phyloP scores from a whole-genome alignment of 2,888 invertebrate species.

The Pachymerium ferrugineum region DNA sequence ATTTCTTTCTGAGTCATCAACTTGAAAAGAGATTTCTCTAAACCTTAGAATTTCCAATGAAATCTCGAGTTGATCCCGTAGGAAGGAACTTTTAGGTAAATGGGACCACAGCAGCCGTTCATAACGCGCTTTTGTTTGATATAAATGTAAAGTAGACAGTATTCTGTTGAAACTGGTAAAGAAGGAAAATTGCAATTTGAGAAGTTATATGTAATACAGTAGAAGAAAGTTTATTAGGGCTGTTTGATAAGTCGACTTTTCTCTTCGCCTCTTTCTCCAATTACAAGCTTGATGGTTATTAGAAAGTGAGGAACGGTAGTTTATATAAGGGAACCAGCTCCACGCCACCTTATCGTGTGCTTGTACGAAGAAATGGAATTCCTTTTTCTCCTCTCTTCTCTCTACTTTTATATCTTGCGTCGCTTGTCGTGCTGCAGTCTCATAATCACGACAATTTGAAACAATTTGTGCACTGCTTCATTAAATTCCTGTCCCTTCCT shows the following conservation, averaged over 20 bases:
- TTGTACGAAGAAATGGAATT: constrained; percentile 22
- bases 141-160: constrained; percentile 5
- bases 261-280: constrained; percentile 15
- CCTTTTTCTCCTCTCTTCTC: background rate
- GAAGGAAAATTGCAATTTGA: background rate
- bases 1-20: constrained; percentile 19
- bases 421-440: constrained; percentile 27
- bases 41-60: constrained; percentile 25
- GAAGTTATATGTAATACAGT: background rate
- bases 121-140: constrained; percentile 20
- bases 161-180: background rate
- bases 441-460: constrained; percentile 27
- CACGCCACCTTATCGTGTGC: constrained; percentile 27
- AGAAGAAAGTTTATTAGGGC: background rate
- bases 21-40: constrained; percentile 12
- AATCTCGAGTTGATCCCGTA: constrained; percentile 17
- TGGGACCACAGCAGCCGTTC: constrained; percentile 27
- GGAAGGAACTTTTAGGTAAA: constrained; percentile 23
- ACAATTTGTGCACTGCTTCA: constrained; percentile 27
- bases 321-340: constrained; percentile 18
- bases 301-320: constrained; percentile 21
- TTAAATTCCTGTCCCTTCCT: constrained; percentile 24
- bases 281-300: constrained; percentile 11
- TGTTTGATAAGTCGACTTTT: constrained; percentile 3
- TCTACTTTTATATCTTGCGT: constrained; percentile 14